Evolutionary conservation across 1,140 invertebrate genomes (phyloP).

Genomic region (Trichonephila clavata): DNA sequence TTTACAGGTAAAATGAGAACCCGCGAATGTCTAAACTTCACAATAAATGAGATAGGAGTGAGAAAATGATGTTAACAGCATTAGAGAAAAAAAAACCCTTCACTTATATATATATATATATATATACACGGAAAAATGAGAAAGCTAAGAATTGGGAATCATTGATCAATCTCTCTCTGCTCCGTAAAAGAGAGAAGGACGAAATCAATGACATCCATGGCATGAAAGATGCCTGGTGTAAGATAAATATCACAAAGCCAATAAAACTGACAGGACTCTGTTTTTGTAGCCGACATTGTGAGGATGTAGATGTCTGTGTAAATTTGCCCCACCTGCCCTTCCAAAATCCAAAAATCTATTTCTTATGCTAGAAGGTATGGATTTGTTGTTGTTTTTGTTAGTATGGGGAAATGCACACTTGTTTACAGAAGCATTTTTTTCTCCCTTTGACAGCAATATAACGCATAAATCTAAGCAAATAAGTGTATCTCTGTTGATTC

Average conservation of each 20-base stretch:
- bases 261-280: slow-evolving; percentile 60
- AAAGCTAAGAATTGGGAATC: slow-evolving; percentile 39
- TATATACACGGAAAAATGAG: slow-evolving; percentile 38
- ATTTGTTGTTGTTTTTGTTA: neutral
- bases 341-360: slow-evolving; percentile 1
- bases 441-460: neutral
- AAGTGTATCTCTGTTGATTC: neutral
- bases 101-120: neutral
- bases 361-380: neutral
- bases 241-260: slow-evolving; percentile 71
- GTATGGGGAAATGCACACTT: neutral
- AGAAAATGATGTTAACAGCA: neutral
- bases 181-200: slow-evolving; percentile 17
- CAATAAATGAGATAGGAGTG: neutral
- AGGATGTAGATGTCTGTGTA: slow-evolving; percentile 51
- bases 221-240: slow-evolving; percentile 30
- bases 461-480: neutral
- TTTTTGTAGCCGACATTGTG: slow-evolving; percentile 46
- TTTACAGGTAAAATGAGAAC: neutral
- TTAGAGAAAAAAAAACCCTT: neutral
- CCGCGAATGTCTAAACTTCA: neutral
- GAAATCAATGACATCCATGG: slow-evolving; percentile 64
- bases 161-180: slow-evolving; percentile 20
- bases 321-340: slow-evolving; percentile 44
- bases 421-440: neutral